Percentiles rank a stretch among this genome's conserved stretches.
Conservation (phyloP, 2,888 invertebrate genomes). For the Tolmerus cingulatus region DNA sequence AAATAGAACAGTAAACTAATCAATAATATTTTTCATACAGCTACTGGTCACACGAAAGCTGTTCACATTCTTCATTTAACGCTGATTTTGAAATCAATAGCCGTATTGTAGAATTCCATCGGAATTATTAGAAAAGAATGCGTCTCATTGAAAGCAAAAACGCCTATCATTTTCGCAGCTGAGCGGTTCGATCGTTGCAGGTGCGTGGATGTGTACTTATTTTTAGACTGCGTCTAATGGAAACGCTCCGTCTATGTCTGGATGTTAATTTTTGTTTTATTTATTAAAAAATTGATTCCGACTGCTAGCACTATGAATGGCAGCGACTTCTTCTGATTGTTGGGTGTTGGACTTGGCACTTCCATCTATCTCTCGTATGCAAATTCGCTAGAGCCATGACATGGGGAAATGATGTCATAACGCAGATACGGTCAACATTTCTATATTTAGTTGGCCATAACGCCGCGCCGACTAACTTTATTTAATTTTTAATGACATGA, state of each 20-base stretch:
- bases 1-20: neutral
- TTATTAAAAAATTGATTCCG: neutral
- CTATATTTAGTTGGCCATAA: conserved; percentile 22
- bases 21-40: neutral
- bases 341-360: neutral
- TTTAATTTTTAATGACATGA: neutral
- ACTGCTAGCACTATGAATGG: neutral
- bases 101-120: neutral
- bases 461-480: neutral
- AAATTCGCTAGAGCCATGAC: neutral
- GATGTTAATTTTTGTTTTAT: neutral
- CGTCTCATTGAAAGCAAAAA: neutral
- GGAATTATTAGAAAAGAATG: neutral
- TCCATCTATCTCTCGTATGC: neutral
- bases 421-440: conserved; percentile 23
- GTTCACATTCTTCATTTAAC: neutral
- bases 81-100: neutral
- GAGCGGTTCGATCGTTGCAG: neutral
- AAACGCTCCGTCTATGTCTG: neutral
- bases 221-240: neutral
- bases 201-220: neutral
- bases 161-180: neutral
- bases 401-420: conserved; percentile 33
- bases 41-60: neutral
- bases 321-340: neutral